Percentiles rank a stretch among this genome's conserved stretches.
These are phyloP conservation scores for Palythoa grandiflora DNA, from an alignment of 92 coral and sea anemone species.

Conservation along the genomic window DNA sequence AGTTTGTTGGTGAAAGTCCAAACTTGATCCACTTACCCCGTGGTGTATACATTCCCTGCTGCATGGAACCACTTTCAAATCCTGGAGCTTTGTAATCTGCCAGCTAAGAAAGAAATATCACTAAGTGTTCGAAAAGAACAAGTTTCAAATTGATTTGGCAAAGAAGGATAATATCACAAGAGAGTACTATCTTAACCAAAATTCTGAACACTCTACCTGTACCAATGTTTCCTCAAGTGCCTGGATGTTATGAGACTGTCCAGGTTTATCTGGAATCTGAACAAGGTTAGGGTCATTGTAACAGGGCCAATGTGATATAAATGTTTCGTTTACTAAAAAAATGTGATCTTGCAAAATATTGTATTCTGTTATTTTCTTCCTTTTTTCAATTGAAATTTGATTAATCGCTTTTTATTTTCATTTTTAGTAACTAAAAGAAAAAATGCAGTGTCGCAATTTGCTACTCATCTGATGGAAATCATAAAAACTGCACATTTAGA, in stretches of 20 bases:
- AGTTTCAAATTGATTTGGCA: background rate
- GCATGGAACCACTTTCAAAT: constrained; percentile 97
- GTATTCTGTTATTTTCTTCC: background rate
- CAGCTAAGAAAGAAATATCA: constrained; percentile 59
- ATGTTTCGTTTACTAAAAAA: background rate
- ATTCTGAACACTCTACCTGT: constrained; percentile 67
- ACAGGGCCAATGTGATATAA: background rate
- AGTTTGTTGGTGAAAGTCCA: background rate
- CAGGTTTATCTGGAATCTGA: constrained; percentile 97
- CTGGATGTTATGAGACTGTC: constrained; percentile 90
- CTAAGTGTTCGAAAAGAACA: too few relatives aligned
- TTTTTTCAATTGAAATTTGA: background rate
- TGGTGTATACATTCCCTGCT: constrained; percentile 93
- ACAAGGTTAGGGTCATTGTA: constrained; percentile 60
- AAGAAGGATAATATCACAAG: too few relatives aligned
- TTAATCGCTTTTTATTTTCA: too few relatives aligned
- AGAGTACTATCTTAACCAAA: background rate
- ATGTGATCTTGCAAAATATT: background rate
- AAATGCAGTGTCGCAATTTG: too few relatives aligned
- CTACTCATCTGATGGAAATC: too few relatives aligned
- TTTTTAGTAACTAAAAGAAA: too few relatives aligned
- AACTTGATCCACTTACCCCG: constrained; percentile 64
- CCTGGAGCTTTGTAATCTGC: constrained; percentile 96
- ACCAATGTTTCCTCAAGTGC: constrained; percentile 80
- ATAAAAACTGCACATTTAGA: too few relatives aligned